Conservation (phyloP, 2,888 invertebrate genomes). For the Lasioglossum malachurum region DNA sequence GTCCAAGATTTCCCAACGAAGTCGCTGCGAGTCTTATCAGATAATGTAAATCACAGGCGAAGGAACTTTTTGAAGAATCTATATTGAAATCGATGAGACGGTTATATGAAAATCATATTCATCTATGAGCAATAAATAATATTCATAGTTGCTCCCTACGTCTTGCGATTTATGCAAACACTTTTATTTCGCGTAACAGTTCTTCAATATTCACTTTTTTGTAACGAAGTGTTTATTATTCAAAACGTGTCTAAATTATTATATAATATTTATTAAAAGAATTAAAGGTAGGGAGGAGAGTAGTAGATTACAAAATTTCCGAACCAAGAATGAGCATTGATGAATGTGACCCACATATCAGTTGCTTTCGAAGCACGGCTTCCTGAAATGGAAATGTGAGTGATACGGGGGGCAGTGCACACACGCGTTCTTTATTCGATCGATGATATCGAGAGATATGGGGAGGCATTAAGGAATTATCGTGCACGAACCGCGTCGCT, state of each 20-base stretch:
- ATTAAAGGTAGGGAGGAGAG: too few species aligned
- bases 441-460: slow-evolving; percentile 4
- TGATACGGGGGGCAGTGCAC: not conserved
- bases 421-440: not conserved
- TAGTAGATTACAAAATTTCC: not conserved
- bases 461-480: not conserved
- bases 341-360: not conserved
- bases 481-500: not conserved
- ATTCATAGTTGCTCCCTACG: not conserved
- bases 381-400: slow-evolving; percentile 3
- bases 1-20: not conserved
- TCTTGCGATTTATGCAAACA: not conserved
- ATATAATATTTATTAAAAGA: too few species aligned
- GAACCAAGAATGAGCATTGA: not conserved
- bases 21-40: not conserved
- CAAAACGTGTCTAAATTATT: too few species aligned
- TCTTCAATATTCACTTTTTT: not conserved
- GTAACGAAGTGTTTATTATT: too few species aligned
- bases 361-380: not conserved
- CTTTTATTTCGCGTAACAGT: too few species aligned
- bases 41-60: slow-evolving; percentile 7
- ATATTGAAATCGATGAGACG: not conserved
- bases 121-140: not conserved
- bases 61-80: not conserved
- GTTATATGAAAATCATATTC: not conserved